Conservation (phyloP, 53 echinoderm and acorn worm species). For the Crossaster papposus region DNA sequence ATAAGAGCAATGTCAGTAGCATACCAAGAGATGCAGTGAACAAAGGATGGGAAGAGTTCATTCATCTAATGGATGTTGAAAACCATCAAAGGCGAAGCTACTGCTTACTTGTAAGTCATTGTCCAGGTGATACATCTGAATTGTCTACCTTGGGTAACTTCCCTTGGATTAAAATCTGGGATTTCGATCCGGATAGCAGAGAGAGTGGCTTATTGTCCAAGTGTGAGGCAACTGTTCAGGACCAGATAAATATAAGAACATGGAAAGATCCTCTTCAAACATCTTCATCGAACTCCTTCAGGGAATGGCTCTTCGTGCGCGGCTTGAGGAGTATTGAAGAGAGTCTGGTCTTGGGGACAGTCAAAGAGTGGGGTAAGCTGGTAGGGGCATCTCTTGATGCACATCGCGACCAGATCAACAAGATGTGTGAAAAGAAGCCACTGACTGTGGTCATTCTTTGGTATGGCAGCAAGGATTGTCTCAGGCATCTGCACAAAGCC, state of each 20-base stretch:
- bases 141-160: slow-evolving; percentile 16
- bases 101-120: slow-evolving; percentile 30
- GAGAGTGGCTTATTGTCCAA: slow-evolving; percentile 40
- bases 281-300: not conserved
- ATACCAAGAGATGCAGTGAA: not conserved
- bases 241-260: slow-evolving; percentile 21
- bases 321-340: slow-evolving; percentile 19
- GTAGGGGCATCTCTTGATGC: slow-evolving; percentile 23
- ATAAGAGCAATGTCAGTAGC: not conserved
- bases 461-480: slow-evolving; percentile 40
- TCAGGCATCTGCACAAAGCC: slow-evolving; percentile 32
- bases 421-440: slow-evolving; percentile 38
- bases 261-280: slow-evolving; percentile 38
- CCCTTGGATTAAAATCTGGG: slow-evolving; percentile 55
- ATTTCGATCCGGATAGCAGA: slow-evolving; percentile 62
- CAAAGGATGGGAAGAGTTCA: not conserved
- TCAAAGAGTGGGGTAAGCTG: slow-evolving; percentile 24
- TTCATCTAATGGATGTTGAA: slow-evolving; percentile 1
- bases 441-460: slow-evolving; percentile 50
- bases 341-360: not conserved
- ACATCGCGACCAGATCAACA: slow-evolving; percentile 35
- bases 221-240: slow-evolving; percentile 22
- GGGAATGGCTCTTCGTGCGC: slow-evolving; percentile 45
- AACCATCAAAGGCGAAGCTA: slow-evolving; percentile 35
- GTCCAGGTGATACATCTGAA: slow-evolving; percentile 1